Percentiles rank a stretch among this genome's conserved stretches.
phyloP scores from a whole-genome alignment of 2,888 invertebrate genomes.

The Noctua pronuba region DNA sequence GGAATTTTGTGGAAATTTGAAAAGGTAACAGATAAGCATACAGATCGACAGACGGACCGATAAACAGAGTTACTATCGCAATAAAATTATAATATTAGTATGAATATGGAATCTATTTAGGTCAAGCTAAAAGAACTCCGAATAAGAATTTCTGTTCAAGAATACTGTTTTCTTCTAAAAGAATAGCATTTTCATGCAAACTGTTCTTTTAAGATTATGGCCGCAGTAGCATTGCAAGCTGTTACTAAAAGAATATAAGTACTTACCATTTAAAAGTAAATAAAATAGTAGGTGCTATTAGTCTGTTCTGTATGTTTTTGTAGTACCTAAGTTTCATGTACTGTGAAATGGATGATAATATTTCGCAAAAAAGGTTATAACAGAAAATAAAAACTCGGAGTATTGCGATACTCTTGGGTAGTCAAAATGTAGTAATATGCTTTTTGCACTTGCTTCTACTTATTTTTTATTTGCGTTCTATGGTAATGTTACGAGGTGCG shows the following conservation, averaged over 20 bases:
- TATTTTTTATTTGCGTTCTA: neutral
- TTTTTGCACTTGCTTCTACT: neutral
- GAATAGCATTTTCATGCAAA: slow-evolving; percentile 21
- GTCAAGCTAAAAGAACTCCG: neutral
- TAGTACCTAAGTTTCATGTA: slow-evolving; percentile 7
- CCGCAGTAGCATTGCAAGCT: slow-evolving; percentile 15
- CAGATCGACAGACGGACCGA: neutral
- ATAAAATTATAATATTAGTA: neutral
- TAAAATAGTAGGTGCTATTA: slow-evolving; percentile 7
- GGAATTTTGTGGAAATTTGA: neutral
- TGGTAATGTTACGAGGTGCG: too few species aligned
- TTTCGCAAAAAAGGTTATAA: neutral
- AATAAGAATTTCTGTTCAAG: neutral
- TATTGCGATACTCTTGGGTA: neutral
- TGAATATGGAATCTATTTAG: neutral
- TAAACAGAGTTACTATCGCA: neutral
- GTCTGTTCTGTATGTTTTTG: neutral
- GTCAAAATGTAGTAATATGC: neutral
- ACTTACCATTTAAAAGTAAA: slow-evolving; percentile 27
- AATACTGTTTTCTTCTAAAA: slow-evolving; percentile 1
- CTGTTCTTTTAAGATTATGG: slow-evolving; percentile 25
- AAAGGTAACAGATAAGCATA: too few species aligned
- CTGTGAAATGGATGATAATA: neutral
- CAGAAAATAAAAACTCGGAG: neutral
- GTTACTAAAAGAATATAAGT: slow-evolving; percentile 33